phyloP scores from a whole-genome alignment of 1,140 invertebrate species.

The Pentalonia nigronervosa region DNA sequence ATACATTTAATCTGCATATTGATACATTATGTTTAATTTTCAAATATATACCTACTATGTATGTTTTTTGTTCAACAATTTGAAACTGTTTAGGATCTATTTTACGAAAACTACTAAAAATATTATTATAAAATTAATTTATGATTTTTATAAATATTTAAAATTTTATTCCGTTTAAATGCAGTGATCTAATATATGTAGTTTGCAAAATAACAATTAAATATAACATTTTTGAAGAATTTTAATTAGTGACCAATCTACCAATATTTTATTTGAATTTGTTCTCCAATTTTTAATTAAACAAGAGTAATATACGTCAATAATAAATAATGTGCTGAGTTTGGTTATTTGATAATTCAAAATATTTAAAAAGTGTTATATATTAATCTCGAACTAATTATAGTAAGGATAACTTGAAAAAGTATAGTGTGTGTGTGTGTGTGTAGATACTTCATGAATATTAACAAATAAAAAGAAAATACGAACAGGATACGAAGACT shows the following conservation, averaged over 20 bases:
- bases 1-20: not conserved
- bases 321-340: not conserved
- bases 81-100: not conserved
- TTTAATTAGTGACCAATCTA: no score
- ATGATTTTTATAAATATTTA: no score
- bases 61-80: not conserved
- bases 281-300: not conserved
- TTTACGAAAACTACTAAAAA: not conserved
- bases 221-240: no score
- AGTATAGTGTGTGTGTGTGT: not conserved
- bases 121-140: no score
- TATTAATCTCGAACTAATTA: not conserved
- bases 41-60: not conserved
- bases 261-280: no score
- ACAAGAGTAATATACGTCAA: not conserved
- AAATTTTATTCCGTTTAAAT: no score
- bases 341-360: not conserved
- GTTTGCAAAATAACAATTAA: no score
- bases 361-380: not conserved
- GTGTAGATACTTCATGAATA: not conserved
- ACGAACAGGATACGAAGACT: not conserved
- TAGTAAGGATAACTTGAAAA: not conserved
- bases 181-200: no score
- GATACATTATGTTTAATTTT: not conserved
- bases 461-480: not conserved